Percentiles rank a stretch among this genome's conserved stretches.
These are phyloP conservation scores for Lampropteryx suffumata DNA, from an alignment of 2,888 invertebrate species.

Conservation along the genomic window DNA sequence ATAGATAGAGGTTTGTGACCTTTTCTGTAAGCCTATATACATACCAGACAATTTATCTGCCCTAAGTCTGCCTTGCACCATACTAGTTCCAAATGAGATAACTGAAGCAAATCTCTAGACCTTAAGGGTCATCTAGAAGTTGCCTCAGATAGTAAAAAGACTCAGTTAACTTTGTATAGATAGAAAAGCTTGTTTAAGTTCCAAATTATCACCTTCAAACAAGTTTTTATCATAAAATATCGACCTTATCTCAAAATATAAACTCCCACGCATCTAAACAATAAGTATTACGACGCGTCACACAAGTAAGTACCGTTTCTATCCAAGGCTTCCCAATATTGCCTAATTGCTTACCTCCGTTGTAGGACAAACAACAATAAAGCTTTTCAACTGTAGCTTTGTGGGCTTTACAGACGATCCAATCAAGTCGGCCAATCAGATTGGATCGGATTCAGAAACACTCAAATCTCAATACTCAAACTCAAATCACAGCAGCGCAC, in stretches of 20 bases:
- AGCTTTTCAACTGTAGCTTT: slow-evolving; percentile 36
- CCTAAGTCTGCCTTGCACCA: too few species aligned
- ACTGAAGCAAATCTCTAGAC: too few species aligned
- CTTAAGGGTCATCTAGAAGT: too few species aligned
- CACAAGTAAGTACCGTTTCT: slow-evolving; percentile 19
- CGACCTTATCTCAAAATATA: slow-evolving; percentile 14
- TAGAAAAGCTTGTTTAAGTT: too few species aligned
- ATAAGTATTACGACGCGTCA: slow-evolving; percentile 31
- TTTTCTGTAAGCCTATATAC: slow-evolving; percentile 3
- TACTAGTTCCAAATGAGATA: too few species aligned
- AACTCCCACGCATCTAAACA: slow-evolving; percentile 27
- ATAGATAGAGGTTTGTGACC: slow-evolving; percentile 21
- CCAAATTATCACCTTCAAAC: slow-evolving; percentile 13
- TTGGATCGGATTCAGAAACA: background rate
- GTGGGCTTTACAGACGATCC: background rate
- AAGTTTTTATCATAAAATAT: slow-evolving; percentile 6
- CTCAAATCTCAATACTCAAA: too few species aligned
- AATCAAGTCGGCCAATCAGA: slow-evolving; percentile 18
- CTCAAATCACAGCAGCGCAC: too few species aligned
- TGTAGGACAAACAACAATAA: slow-evolving; percentile 61
- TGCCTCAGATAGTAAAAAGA: too few species aligned
- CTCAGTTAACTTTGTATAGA: too few species aligned
- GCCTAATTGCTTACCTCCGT: slow-evolving; percentile 70
- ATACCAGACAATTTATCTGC: too few species aligned
- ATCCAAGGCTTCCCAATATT: slow-evolving; percentile 68